Evolutionary conservation across 2,113 vertebrate genomes (phyloP), one percentile per base, ranked within the genome.

Genomic region (Meriones unguiculatus): DNA sequence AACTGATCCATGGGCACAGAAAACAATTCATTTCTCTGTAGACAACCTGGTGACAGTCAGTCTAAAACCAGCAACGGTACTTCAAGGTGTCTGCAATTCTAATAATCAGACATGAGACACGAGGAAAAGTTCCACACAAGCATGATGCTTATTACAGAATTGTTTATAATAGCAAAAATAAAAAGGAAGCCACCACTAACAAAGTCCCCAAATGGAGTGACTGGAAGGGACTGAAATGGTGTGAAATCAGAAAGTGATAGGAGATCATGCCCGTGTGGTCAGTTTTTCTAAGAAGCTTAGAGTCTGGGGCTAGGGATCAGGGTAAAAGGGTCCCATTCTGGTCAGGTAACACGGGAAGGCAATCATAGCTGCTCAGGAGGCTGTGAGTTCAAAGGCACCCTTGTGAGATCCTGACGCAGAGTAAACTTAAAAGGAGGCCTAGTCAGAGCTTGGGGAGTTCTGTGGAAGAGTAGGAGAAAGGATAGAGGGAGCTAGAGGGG

Each of bases 41-140:
- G 41, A 82, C 28, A 75, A 77, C 72, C 50, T 41, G 76, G 87
- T 28, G 67, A 86, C 2, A 85, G 72, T 17, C n/a, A 11, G 75
- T 14, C 25, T 85, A 73, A 72, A 78, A 77, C 9, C 20, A 86
- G 65, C 17, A 90, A n/a, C 20, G 1, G 25, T 28, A 84, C 64
- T 94, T 90, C 13, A 77, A 94, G 50, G 24, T 86, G 41, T 72
- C 90, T 50, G 89, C 7, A 59, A 89, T 90, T 88, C 22, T 84
- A 87, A 84, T 87, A n/a, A 91, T 64, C 46, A 67, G 64, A 86
- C 7, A 70, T n/a, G 78, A 81, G 82, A 50, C 15, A 20, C 0
- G n/a, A 91, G 46, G 24, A 12, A n/a, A 82, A 46, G 76, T 30
- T 35, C 64, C 86, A 50, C 8, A 9, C 24, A 92, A 22, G 54